Conservation (phyloP, 2,113 vertebrate species). For the Toxostoma redivivum region DNA sequence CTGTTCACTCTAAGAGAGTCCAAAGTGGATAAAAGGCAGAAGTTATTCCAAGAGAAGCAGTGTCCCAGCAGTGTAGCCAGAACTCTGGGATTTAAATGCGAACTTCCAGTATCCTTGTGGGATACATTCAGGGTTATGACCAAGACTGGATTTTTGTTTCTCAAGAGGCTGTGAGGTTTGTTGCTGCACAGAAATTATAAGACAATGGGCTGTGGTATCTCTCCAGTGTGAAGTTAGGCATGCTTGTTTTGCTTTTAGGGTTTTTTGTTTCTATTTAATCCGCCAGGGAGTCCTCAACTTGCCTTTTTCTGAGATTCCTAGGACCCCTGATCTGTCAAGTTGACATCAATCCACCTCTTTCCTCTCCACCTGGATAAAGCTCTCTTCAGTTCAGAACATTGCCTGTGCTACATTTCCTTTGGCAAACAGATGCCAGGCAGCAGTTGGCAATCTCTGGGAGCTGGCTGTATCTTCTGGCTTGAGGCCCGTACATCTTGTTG, state of each 20-base stretch:
- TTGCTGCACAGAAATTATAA: background rate
- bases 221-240: background rate
- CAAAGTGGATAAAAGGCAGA: background rate
- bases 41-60: background rate
- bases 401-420: background rate
- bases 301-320: background rate
- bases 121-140: background rate
- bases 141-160: background rate
- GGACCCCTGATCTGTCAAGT: background rate
- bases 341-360: background rate
- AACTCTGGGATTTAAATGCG: background rate
- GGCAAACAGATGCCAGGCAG: background rate
- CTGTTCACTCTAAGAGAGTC: background rate
- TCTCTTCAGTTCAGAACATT: background rate
- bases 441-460: fast-evolving
- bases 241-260: background rate
- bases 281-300: background rate
- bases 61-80: background rate
- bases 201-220: background rate
- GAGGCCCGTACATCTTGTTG: background rate
- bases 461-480: background rate
- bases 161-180: background rate
- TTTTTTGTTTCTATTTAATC: background rate
- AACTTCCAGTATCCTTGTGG: background rate
- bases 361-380: background rate